These are phyloP conservation scores for Hippopotamyrus pictus DNA, from an alignment of 2,797 vertebrate species.

Conservation along the genomic window DNA sequence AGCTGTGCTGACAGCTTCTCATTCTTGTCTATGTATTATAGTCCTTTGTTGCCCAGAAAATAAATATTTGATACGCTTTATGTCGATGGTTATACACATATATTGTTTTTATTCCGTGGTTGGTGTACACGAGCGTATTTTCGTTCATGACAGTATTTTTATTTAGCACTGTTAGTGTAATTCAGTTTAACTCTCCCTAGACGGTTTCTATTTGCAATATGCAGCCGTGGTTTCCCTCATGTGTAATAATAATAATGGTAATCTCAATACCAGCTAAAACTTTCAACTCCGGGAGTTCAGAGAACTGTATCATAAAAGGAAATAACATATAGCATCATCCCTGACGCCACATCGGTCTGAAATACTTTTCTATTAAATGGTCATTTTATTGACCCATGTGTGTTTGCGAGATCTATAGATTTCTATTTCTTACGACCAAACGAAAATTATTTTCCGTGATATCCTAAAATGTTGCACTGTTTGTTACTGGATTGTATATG, in stretches of 20 bases:
- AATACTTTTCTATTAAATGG: background rate
- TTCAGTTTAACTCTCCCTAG: conserved; percentile 98
- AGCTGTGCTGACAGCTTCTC: conserved; percentile 93
- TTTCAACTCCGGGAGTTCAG: conserved; percentile 86
- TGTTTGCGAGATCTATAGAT: background rate
- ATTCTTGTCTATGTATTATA: conserved; percentile 99
- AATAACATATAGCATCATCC: background rate
- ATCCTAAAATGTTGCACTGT: background rate
- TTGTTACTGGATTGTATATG: background rate
- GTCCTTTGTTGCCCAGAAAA: conserved; percentile 99
- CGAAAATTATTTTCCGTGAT: background rate
- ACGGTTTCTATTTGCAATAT: conserved; percentile 94
- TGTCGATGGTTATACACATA: conserved; percentile 77
- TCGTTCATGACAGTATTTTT: conserved; percentile 75
- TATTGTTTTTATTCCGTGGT: conserved; percentile 64
- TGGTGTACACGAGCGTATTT: conserved; percentile 75
- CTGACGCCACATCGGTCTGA: background rate
- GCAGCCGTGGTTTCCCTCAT: conserved; percentile 94
- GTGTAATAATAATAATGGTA: conserved; percentile 57
- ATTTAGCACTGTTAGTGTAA: conserved; percentile 92
- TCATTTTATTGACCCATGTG: background rate
- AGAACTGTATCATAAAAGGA: conserved; percentile 69
- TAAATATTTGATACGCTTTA: conserved; percentile 99
- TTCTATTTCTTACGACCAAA: background rate
- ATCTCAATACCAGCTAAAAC: conserved; percentile 45